These are phyloP conservation scores for Cyprinus carpio DNA, from an alignment of 2,113 vertebrate genomes.

Conservation along the genomic window DNA sequence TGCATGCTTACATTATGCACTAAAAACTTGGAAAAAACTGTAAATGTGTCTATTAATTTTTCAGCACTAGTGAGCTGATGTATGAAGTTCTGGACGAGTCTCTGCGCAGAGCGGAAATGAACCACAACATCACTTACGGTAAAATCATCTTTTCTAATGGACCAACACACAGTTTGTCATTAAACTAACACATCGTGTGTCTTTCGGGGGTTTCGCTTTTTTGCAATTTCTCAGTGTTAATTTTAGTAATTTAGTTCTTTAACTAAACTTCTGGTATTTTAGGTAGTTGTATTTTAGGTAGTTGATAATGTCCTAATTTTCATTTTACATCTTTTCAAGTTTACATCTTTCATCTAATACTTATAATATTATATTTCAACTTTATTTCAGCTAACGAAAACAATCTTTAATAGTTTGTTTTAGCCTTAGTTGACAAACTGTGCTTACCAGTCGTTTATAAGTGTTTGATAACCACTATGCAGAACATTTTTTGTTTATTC, in stretches of 20 bases:
- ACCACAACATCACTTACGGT: constrained; percentile 98
- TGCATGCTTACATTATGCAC: not conserved
- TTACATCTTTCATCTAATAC: too few relatives aligned
- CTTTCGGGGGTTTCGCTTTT: too few relatives aligned
- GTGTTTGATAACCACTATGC: not conserved
- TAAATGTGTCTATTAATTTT: not conserved
- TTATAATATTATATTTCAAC: too few relatives aligned
- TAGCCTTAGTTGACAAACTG: not conserved
- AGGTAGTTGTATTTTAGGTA: too few relatives aligned
- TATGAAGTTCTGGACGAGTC: constrained; percentile 97
- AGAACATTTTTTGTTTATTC: not conserved
- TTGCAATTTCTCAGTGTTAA: too few relatives aligned
- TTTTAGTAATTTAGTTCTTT: too few relatives aligned
- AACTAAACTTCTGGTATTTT: too few relatives aligned
- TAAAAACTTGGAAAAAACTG: not conserved
- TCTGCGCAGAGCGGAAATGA: constrained; percentile 93
- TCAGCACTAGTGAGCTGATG: constrained; percentile 91
- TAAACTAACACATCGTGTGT: too few relatives aligned
- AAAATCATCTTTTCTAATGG: constrained; percentile 1
- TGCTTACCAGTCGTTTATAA: not conserved
- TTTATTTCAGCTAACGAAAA: too few relatives aligned
- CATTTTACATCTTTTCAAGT: too few relatives aligned
- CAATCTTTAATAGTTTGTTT: too few relatives aligned
- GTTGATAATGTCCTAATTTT: too few relatives aligned
- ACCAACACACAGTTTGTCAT: not conserved